These are phyloP conservation scores for Cecidostiba fungosa DNA, from an alignment of 2,888 invertebrate species.

Conservation along the genomic window DNA sequence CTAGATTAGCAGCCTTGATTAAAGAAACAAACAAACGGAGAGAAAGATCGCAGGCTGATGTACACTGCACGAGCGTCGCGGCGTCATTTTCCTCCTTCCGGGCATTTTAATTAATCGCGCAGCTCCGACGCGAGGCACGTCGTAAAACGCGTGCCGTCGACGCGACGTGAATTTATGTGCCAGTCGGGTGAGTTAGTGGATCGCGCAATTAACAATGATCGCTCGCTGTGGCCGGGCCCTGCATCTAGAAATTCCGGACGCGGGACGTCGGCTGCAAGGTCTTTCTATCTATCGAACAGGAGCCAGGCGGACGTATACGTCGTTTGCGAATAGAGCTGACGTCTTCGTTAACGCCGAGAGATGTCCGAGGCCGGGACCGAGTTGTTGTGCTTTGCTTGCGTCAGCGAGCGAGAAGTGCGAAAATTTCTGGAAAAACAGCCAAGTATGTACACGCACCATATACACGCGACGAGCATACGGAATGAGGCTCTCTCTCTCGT, in stretches of 20 bases:
- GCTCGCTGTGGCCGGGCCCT: slow-evolving; percentile 22
- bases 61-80: no score
- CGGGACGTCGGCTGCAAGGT: not conserved
- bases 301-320: not conserved
- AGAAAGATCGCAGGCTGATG: no score
- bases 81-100: slow-evolving; percentile 31
- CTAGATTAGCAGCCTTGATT: not conserved
- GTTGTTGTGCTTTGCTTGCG: not conserved
- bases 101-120: slow-evolving; percentile 38
- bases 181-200: slow-evolving; percentile 56
- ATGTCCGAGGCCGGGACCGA: not conserved
- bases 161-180: slow-evolving; percentile 59
- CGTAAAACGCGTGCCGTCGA: slow-evolving; percentile 42
- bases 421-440: slow-evolving; percentile 1
- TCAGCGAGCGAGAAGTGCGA: not conserved
- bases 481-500: not conserved
- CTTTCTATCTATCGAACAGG: not conserved
- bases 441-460: not conserved
- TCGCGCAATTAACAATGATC: slow-evolving; percentile 61
- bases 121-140: slow-evolving; percentile 3
- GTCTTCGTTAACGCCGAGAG: slow-evolving; percentile 22
- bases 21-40: not conserved
- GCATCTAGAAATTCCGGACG: not conserved
- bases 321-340: slow-evolving; percentile 10
- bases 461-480: not conserved